Percentiles rank a stretch among this genome's conserved stretches.
phyloP scores from a whole-genome alignment of 2,888 invertebrate genomes.

The Ormyrus rosae region DNA sequence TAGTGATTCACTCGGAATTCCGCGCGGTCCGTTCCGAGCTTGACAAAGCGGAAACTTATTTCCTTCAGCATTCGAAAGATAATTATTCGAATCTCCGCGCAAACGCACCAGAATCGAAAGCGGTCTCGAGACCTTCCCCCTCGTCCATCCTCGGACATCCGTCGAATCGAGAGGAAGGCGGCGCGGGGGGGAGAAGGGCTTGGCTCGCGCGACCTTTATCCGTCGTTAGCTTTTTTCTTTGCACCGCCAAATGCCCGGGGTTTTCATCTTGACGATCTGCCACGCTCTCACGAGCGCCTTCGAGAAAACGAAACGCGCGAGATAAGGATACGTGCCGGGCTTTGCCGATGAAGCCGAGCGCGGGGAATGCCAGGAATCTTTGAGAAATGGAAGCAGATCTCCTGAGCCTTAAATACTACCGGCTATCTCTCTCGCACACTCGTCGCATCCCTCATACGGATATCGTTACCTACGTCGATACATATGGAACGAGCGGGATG shows the following conservation, averaged over 20 bases:
- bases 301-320: conserved; percentile 56
- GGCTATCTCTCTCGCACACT: background rate
- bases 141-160: no score
- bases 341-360: conserved; percentile 53
- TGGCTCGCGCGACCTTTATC: conserved; percentile 29
- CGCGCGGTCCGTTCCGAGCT: background rate
- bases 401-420: conserved; percentile 45
- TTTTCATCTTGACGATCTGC: conserved; percentile 59
- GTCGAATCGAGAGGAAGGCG: no score
- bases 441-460: no score
- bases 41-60: conserved; percentile 43
- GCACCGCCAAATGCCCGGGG: conserved; percentile 30
- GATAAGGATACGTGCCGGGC: conserved; percentile 63
- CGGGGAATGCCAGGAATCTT: conserved; percentile 37
- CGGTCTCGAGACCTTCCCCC: background rate
- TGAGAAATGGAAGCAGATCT: conserved; percentile 55
- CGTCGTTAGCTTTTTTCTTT: conserved; percentile 52
- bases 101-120: conserved; percentile 36
- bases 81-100: conserved; percentile 47
- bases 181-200: background rate
- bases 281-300: conserved; percentile 34
- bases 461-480: no score
- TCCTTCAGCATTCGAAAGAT: conserved; percentile 9
- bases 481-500: no score
- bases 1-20: conserved; percentile 13